Evolutionary conservation across 2,888 invertebrate species (phyloP).

Genomic region (Caenorhabditis parvicauda): DNA sequence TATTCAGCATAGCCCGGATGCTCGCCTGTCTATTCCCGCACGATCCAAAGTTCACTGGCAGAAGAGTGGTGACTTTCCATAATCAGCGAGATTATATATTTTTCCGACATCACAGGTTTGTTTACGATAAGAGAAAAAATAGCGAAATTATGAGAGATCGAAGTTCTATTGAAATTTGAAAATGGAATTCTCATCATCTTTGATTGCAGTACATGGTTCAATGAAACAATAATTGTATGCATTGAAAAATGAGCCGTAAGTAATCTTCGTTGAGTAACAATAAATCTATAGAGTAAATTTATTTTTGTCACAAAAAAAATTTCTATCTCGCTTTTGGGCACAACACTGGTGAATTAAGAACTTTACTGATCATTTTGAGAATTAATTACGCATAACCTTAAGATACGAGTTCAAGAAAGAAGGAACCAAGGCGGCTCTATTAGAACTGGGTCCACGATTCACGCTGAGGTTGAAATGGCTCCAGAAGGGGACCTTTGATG

Average conservation of each 20-base stretch:
- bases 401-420: conserved; percentile 81
- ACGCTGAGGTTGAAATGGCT: conserved; percentile 86
- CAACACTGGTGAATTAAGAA: too few species aligned
- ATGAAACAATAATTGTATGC: too few species aligned
- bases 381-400: conserved; percentile 24
- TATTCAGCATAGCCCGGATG: conserved; percentile 68
- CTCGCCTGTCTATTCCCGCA: conserved; percentile 85
- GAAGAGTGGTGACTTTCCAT: conserved; percentile 92
- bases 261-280: too few species aligned
- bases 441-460: conserved; percentile 94
- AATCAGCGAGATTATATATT: conserved; percentile 98
- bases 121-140: too few species aligned
- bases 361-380: too few species aligned
- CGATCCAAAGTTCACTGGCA: conserved; percentile 88
- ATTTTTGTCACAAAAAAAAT: too few species aligned
- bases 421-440: conserved; percentile 73
- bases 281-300: too few species aligned
- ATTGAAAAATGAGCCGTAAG: too few species aligned
- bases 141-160: too few species aligned
- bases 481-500: conserved; percentile 95
- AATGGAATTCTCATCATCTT: background rate
- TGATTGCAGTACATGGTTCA: too few species aligned
- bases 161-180: background rate
- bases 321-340: too few species aligned
- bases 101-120: conserved; percentile 88